Percentiles rank a stretch among this genome's conserved stretches.
These are phyloP conservation scores for Leptopilina clavipes DNA, from an alignment of 1,140 invertebrate genomes.

Conservation along the genomic window DNA sequence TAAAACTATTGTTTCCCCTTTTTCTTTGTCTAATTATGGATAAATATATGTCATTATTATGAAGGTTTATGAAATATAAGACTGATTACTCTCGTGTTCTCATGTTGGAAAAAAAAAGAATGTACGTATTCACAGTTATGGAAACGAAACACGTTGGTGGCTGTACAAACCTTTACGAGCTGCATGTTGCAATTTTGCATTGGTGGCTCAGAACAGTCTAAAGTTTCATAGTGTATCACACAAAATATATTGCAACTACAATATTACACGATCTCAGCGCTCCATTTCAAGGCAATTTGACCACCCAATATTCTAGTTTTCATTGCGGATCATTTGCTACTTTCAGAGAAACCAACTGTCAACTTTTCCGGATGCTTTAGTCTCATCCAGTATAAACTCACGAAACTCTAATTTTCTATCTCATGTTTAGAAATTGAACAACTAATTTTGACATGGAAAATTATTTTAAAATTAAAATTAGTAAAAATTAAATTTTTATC, in stretches of 20 bases:
- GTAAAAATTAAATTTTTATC: too few species aligned
- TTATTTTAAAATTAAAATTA: too few species aligned
- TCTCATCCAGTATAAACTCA: background rate
- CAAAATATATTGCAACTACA: slow-evolving; percentile 25
- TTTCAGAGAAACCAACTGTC: background rate
- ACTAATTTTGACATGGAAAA: background rate
- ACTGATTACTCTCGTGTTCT: background rate
- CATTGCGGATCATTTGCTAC: slow-evolving; percentile 8
- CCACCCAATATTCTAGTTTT: slow-evolving; percentile 22
- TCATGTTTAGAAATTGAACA: background rate
- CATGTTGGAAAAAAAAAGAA: background rate
- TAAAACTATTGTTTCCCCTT: background rate
- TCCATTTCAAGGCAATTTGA: slow-evolving; percentile 31
- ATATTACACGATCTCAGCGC: slow-evolving; percentile 21
- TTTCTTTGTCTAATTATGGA: background rate
- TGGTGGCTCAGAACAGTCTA: background rate
- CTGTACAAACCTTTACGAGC: slow-evolving; percentile 20
- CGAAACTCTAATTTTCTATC: background rate
- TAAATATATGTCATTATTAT: slow-evolving; percentile 4
- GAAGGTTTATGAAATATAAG: slow-evolving; percentile 28
- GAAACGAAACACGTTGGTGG: slow-evolving; percentile 18
- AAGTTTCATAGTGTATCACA: slow-evolving; percentile 8
- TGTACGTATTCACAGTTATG: background rate
- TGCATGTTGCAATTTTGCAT: slow-evolving; percentile 28
- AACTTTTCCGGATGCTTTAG: background rate